These are phyloP conservation scores for Eristalis intricaria DNA, from an alignment of 2,888 invertebrate genomes.

Conservation along the genomic window DNA sequence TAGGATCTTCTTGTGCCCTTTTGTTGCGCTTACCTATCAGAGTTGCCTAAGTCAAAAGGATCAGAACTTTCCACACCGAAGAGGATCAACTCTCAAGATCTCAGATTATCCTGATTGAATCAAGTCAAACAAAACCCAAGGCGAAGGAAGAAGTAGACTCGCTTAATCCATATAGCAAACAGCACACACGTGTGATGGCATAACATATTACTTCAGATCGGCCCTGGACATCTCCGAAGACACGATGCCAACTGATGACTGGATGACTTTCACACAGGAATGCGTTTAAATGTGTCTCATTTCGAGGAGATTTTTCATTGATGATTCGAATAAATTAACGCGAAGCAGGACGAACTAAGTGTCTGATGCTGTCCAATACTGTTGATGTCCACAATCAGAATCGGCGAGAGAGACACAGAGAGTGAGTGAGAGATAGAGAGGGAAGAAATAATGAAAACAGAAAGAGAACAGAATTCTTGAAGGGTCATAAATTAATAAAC, in stretches of 20 bases:
- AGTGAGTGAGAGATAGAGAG: background rate
- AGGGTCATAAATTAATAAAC: conserved; percentile 82
- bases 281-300: conserved; percentile 44
- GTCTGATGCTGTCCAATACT: background rate
- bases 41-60: conserved; percentile 68
- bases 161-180: conserved; percentile 2
- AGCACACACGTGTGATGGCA: conserved; percentile 48
- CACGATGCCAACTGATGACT: background rate
- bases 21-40: conserved; percentile 7
- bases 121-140: conserved; percentile 50
- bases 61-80: conserved; percentile 58
- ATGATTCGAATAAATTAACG: conserved; percentile 69
- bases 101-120: conserved; percentile 72
- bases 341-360: conserved; percentile 10
- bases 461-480: conserved; percentile 75
- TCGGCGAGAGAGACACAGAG: background rate
- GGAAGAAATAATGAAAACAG: conserved; percentile 24
- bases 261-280: conserved; percentile 53
- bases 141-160: background rate
- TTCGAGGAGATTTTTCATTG: conserved; percentile 51
- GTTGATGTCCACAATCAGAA: background rate
- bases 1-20: conserved; percentile 43
- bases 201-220: conserved; percentile 40
- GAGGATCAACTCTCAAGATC: conserved; percentile 62
- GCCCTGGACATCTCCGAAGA: background rate